Evolutionary conservation across 2,113 vertebrate species (phyloP), one percentile per base, ranked within the genome.

Genomic region (Eulemur macaco): DNA sequence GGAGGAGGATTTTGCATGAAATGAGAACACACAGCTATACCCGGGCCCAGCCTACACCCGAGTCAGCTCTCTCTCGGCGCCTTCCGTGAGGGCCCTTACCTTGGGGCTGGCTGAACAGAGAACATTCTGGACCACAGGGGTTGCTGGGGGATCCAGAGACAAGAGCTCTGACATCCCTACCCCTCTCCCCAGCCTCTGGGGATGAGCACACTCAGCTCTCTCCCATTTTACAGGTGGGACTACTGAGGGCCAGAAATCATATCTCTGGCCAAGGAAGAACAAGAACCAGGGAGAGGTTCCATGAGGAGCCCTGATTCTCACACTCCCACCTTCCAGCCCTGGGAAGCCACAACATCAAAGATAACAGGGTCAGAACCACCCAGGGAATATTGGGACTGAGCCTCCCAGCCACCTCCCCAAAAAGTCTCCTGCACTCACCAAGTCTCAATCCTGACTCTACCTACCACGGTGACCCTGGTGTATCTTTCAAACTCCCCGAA

Each of bases 21-120:
- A 2, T 3, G 6, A n/a, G 12, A 10, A 29, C 6, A 2, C 23
- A 5, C 0, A 5, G 71, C 52, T 25, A 39, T 37, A 14, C 69
- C 37, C 0, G 0, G 63, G 7, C 12, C 9, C 56, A 27, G 77
- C 77, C 39, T 52, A 21, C 13, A 13, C 8, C 31, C 5, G 17
- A n/a, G 54, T 64, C 63, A 92, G 77, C 42, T 34, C 31, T 8
- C 25, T 87, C 52, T 60, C 25, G 0, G 13, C 8, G 34, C 5
- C 80, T 84, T 80, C 29, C 9, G 7, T 11, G 52, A 29, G 23
- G 18, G 4, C 23, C 15, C 37, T 29, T 12, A 34, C 27, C 45
- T 66, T 9, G 25, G n/a, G 6, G 11, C 21, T 27, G 63, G 34
- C 64, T n/a, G 47, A 50, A 23, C 34, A n/a, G 66, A 37, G 71